Percentiles rank a stretch among this genome's conserved stretches.
Conservation (phyloP, 2,888 invertebrate genomes). For the Ptychoptera contaminata region DNA sequence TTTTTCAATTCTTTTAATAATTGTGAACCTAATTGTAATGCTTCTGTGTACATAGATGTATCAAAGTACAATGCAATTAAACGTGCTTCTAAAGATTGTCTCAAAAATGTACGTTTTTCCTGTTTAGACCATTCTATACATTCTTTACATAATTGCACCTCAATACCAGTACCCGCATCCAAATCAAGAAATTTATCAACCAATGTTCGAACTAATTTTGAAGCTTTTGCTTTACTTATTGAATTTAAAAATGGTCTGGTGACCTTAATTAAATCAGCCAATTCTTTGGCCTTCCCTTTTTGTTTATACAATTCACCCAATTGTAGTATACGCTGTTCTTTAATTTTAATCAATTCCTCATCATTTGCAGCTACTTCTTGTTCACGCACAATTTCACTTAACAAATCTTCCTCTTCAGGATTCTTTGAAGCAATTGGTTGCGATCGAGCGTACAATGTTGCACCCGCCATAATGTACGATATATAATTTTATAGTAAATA, state of each 20-base stretch:
- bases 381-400: conserved; percentile 63
- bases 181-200: conserved; percentile 96
- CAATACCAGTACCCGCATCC: conserved; percentile 91
- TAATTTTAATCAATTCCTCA: conserved; percentile 78
- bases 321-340: conserved; percentile 88
- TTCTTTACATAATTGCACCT: conserved; percentile 85
- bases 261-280: conserved; percentile 83
- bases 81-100: conserved; percentile 91
- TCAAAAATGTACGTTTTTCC: conserved; percentile 89
- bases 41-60: conserved; percentile 77
- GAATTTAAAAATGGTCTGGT: conserved; percentile 88
- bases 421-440: conserved; percentile 58
- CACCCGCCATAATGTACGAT: conserved; percentile 55
- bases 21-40: conserved; percentile 66
- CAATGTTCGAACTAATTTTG: conserved; percentile 89
- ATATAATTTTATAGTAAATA: conserved; percentile 19
- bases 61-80: conserved; percentile 90
- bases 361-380: conserved; percentile 65
- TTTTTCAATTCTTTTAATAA: conserved; percentile 93
- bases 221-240: conserved; percentile 98
- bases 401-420: conserved; percentile 58
- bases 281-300: conserved; percentile 82
- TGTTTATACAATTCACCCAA: conserved; percentile 84
- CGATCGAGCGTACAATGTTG: conserved; percentile 76
- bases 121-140: conserved; percentile 99